Percentiles rank a stretch among this genome's conserved stretches.
phyloP scores from a whole-genome alignment of 2,797 vertebrate genomes.

The Forpus xanthops region DNA sequence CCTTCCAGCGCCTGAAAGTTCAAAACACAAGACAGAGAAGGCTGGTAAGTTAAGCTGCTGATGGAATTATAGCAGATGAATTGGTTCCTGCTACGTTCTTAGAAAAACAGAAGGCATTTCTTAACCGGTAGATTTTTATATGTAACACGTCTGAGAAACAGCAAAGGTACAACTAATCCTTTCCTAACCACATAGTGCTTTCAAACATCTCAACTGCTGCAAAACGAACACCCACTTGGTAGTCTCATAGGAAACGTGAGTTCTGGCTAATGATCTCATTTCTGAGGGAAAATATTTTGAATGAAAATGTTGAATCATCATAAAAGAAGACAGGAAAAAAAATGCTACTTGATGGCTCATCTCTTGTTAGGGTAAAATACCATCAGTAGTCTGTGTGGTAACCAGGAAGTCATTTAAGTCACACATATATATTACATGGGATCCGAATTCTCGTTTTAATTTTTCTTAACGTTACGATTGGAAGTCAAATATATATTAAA shows the following conservation, averaged over 20 bases:
- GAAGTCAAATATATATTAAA: neutral
- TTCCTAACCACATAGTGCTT: neutral
- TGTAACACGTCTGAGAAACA: neutral
- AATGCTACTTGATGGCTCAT: neutral
- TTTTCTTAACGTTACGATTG: neutral
- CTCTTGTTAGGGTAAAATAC: neutral
- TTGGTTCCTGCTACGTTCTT: neutral
- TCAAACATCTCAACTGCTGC: neutral
- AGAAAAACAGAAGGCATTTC: neutral
- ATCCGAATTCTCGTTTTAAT: neutral
- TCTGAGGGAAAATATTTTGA: neutral
- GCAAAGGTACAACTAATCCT: neutral
- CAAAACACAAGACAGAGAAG: slow-evolving; percentile 80
- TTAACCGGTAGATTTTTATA: neutral
- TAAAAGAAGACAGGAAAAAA: neutral
- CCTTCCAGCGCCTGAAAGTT: slow-evolving; percentile 82
- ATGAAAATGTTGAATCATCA: neutral
- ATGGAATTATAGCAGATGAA: neutral
- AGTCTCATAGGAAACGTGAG: neutral
- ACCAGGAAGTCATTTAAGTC: neutral
- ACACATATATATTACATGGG: rapidly evolving
- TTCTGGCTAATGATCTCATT: neutral
- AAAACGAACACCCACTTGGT: neutral
- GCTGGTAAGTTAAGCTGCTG: slow-evolving; percentile 79
- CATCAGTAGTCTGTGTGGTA: neutral